Base-by-base conservation (phyloP, 2,113 vertebrate genomes). In the Sakesphorus luctuosus region DNA sequence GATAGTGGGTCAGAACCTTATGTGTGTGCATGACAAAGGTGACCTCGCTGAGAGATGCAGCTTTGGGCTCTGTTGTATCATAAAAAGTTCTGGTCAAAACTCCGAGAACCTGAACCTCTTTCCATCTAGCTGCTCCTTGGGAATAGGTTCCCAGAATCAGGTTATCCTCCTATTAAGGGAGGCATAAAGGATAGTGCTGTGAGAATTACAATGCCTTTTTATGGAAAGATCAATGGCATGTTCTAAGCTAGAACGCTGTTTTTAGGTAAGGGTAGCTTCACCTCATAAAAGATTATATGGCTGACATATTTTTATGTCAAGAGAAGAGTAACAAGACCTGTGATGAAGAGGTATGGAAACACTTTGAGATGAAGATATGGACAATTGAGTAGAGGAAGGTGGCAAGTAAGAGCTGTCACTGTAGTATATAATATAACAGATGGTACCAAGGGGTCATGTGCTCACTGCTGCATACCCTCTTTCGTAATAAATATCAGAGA, bases 231-330 rank as follows among this genome's bases (percentile, higher is more conserved):
- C 94, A 94, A 96, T 97, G 93, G 58, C 86, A 91, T 4, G 11
- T 87, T 55, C 93, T 75, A 73, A 81, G 52, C 52, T 82, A 84
- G 83, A 95, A 93, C 58, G 89, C 86, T 90, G 80, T 31, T 89
- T 93, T 96, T 94, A 95, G 90, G 93, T 90, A 84, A 72, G 86
- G 72, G 76, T 86, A 95, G 92, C 65, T 96, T 93, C 96, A 95
- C 93, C 92, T 95, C 90, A 87, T 96, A 95, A 96, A 97, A 93
- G 82, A 78, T 95, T 95, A 95, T 96, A 96, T 84, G 83, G 76
- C 85, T 90, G 80, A 89, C 83, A 93, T 96, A 95, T 94, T 96
- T 96, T 94, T 92, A 94, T 23, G 18, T 53, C 66, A 49, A 69
- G 80, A 73, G 53, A 94, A 72, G 62, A 87, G 92, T 86, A 94